Evolutionary conservation across 2,888 invertebrate species (phyloP).

Genomic region (Terebella lapidaria): DNA sequence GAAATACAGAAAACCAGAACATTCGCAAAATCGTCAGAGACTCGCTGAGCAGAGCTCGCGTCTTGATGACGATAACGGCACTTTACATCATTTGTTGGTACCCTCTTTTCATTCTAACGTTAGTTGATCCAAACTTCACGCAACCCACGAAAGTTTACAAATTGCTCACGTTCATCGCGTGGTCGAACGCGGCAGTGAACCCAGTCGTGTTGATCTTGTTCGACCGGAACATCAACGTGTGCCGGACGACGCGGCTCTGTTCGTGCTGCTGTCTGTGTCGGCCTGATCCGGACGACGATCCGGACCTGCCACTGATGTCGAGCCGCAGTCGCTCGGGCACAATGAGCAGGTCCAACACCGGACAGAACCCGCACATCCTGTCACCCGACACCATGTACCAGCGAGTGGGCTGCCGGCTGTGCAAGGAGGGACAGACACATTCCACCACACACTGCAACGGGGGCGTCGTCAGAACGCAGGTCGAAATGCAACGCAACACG

Average conservation of each 20-base stretch:
- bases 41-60: constrained; percentile 45
- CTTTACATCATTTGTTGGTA: constrained; percentile 50
- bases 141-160: constrained; percentile 50
- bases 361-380: background rate
- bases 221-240: constrained; percentile 46
- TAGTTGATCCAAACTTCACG: constrained; percentile 45
- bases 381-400: constrained; percentile 13
- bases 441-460: constrained; percentile 21
- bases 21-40: constrained; percentile 35
- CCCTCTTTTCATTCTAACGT: constrained; percentile 47
- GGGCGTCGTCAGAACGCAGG: constrained; percentile 13
- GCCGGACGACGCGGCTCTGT: constrained; percentile 20
- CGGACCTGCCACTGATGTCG: background rate
- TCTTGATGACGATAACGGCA: constrained; percentile 43
- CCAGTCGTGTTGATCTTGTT: constrained; percentile 48
- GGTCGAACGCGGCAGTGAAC: constrained; percentile 50
- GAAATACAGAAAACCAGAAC: constrained; percentile 22
- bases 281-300: background rate
- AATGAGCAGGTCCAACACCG: background rate
- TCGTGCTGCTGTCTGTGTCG: background rate
- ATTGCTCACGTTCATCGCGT: constrained; percentile 50
- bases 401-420: constrained; percentile 24
- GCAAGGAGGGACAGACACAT: constrained; percentile 22
- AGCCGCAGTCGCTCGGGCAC: background rate
- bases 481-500: constrained; percentile 7